Conservation (phyloP, 2,888 invertebrate species). For the Cylindroiulus punctatus region DNA sequence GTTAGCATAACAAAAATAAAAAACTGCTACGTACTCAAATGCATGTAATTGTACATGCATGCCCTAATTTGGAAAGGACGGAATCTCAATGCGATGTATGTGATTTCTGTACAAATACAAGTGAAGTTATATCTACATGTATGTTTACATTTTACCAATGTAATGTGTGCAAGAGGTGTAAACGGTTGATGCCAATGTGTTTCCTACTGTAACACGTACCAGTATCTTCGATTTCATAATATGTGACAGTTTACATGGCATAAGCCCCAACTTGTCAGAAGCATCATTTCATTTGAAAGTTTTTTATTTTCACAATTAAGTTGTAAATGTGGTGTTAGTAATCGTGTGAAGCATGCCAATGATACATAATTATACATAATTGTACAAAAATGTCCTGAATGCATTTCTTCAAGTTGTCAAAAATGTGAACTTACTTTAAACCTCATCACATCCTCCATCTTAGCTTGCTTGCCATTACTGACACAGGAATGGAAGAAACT, state of each 20-base stretch:
- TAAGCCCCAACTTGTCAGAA: background rate
- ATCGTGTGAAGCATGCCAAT: background rate
- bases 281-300: background rate
- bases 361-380: too few species aligned
- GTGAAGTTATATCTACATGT: background rate
- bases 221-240: background rate
- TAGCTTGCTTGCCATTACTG: conserved; percentile 91
- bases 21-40: background rate
- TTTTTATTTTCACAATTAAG: background rate
- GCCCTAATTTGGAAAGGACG: conserved; percentile 3
- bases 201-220: background rate
- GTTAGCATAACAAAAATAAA: background rate
- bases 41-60: too few species aligned
- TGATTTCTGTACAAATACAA: background rate
- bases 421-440: conserved; percentile 78
- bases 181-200: background rate
- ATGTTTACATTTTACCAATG: background rate
- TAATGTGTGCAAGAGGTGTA: background rate
- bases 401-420: background rate
- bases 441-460: conserved; percentile 94
- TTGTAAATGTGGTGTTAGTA: background rate
- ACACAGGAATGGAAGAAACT: conserved; percentile 97
- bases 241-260: background rate
- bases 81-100: background rate
- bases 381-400: background rate